These are phyloP conservation scores for Drosophila conformis DNA, from an alignment of 2,888 invertebrate genomes.

Conservation along the genomic window DNA sequence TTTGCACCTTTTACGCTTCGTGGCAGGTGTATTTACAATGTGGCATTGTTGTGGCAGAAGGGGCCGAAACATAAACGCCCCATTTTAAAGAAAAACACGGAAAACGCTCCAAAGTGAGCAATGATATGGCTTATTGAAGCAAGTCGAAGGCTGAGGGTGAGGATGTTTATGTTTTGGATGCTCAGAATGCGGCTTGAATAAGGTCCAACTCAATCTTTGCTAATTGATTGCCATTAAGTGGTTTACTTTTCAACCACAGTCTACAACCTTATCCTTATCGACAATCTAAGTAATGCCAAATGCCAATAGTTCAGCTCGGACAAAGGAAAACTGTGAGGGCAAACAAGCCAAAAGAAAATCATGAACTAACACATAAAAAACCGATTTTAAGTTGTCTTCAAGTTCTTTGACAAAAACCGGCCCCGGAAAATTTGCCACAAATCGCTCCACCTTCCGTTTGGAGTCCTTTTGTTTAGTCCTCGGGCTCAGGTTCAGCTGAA, in stretches of 20 bases:
- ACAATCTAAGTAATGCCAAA: slow-evolving; percentile 45
- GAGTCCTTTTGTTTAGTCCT: slow-evolving; percentile 39
- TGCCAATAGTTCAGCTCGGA: slow-evolving; percentile 55
- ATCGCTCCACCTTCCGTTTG: slow-evolving; percentile 54
- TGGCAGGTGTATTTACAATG: slow-evolving; percentile 56
- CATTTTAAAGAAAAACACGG: slow-evolving; percentile 26
- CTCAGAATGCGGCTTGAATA: slow-evolving; percentile 25
- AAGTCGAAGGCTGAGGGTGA: neutral
- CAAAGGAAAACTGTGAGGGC: slow-evolving; percentile 28
- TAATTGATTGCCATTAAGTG: slow-evolving; percentile 78
- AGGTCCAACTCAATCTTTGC: slow-evolving; percentile 59
- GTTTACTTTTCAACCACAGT: slow-evolving; percentile 41
- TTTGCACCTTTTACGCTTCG: slow-evolving; percentile 66
- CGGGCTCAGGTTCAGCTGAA: slow-evolving; percentile 13
- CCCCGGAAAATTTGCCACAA: slow-evolving; percentile 54
- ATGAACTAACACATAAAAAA: slow-evolving; percentile 45
- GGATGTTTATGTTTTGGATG: slow-evolving; percentile 35
- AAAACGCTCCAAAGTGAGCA: slow-evolving; percentile 29
- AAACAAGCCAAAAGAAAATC: slow-evolving; percentile 49
- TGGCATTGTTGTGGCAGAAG: slow-evolving; percentile 47
- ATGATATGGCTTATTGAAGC: slow-evolving; percentile 39
- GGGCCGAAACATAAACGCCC: slow-evolving; percentile 34
- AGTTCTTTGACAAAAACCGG: slow-evolving; percentile 44
- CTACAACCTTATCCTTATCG: slow-evolving; percentile 31
- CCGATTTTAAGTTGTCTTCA: slow-evolving; percentile 46